A percentile compares a stretch with the other conserved stretches of the same genome.
phyloP scores from a whole-genome alignment of 1,140 invertebrate genomes.

The Euschistus heros region DNA sequence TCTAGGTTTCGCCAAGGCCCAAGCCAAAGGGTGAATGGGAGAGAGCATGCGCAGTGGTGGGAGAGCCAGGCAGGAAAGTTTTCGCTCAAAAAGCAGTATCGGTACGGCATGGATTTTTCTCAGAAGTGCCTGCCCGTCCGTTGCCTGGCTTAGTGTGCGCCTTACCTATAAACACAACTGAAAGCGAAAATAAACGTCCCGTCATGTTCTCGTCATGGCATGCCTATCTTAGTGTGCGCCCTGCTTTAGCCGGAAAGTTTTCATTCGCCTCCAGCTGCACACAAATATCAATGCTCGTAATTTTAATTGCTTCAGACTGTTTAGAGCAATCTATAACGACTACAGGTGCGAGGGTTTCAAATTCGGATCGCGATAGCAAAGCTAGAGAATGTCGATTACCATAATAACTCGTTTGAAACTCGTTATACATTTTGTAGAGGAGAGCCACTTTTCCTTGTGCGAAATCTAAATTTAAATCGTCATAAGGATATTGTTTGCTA shows the following conservation, averaged over 20 bases:
- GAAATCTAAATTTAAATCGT: background rate
- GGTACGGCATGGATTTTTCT: too few relatives aligned
- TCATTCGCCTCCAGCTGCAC: background rate
- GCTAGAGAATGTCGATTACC: background rate
- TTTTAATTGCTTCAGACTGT: background rate
- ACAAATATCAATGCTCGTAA: background rate
- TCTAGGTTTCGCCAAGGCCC: too few relatives aligned
- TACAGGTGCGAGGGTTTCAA: background rate
- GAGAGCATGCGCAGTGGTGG: too few relatives aligned
- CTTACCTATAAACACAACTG: too few relatives aligned
- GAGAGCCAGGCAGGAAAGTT: too few relatives aligned
- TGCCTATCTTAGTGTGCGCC: too few relatives aligned
- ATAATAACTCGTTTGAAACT: background rate
- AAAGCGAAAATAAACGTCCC: too few relatives aligned
- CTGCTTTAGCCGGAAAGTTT: background rate
- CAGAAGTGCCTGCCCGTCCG: too few relatives aligned
- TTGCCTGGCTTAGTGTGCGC: too few relatives aligned
- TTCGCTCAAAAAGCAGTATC: too few relatives aligned
- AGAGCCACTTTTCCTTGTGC: background rate
- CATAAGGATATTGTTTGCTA: background rate
- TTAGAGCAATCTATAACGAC: background rate
- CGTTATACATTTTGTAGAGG: background rate
- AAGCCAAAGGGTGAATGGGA: too few relatives aligned
- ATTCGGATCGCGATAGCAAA: background rate
- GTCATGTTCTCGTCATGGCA: too few relatives aligned